Evolutionary conservation across 92 coral and sea anemone species (phyloP).

Genomic region (Plumapathes pennacea): DNA sequence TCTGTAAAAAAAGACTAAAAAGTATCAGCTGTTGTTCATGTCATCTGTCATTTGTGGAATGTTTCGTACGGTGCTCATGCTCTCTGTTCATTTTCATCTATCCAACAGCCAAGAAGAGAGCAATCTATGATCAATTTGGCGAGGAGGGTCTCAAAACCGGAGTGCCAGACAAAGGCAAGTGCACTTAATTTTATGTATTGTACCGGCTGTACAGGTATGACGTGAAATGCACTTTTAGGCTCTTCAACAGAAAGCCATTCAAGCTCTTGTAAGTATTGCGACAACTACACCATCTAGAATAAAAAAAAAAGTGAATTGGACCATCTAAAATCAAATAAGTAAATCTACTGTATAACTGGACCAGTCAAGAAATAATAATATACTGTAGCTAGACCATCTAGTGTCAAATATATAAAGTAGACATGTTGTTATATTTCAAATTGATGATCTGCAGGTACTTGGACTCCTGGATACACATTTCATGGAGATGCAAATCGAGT

Average conservation of each 20-base stretch:
- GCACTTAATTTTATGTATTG: neutral
- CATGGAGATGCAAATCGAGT: slow-evolving; percentile 92
- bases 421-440: neutral
- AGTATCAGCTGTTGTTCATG: neutral
- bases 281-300: no score
- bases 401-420: neutral
- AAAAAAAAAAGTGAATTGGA: no score
- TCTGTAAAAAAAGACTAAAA: neutral
- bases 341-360: no score
- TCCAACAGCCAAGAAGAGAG: slow-evolving; percentile 80
- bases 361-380: no score
- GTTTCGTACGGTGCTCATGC: neutral
- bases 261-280: neutral
- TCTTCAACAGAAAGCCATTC: neutral
- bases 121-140: slow-evolving; percentile 96
- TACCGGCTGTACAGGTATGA: neutral
- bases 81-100: no score
- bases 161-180: slow-evolving; percentile 92
- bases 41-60: neutral
- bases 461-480: slow-evolving; percentile 96
- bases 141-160: slow-evolving; percentile 96
- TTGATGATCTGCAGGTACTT: slow-evolving; percentile 53
- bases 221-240: neutral
- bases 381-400: neutral
- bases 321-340: no score